Evolutionary conservation across 2,797 vertebrate species (phyloP), one percentile per base, ranked within the genome.

Genomic region (Pangasius mekongensis): DNA sequence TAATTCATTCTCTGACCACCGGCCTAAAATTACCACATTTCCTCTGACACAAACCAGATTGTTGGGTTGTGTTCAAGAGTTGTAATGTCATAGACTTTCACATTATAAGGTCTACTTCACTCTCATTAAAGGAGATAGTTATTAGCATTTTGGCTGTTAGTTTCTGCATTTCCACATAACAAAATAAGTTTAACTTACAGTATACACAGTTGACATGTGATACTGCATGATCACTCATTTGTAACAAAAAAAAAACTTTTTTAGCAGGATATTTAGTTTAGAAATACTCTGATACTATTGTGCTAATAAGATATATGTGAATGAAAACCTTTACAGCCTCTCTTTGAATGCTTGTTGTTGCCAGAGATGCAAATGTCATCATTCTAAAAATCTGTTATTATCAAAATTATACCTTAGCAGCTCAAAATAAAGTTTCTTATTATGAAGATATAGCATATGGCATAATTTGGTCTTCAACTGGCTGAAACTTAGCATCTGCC

Each of bases 21-120:
- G 62, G 36, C 60, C 66, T 85, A 62, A 64, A 89, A 82, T 16
- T 7, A 82, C n/a, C 76, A 18, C 20, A 14, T 64, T 73, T 52
- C 7, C 2, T 80, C 49, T 80, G 66, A 78, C 54, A 81, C 80
- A 33, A 22, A 62, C 11, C 86, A 49, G 36, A 82, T 69, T 39
- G 20, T 52, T 69, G 62, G 47, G 47, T 16, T 67, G 8, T 16
- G 16, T 52, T 87, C 24, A 74, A 20, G 47, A 56, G 2, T 13
- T n/a, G 16, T 20, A 66, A 83, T 83, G 16, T 49, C 1, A 39
- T 16, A 49, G 5, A 36, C 33, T 33, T 11, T 54, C 18, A 67
- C 14, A 67, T 80, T 33, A 81, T 13, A 52, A 14, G 22, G 20
- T 67, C 49, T 52, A 54, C 60, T 64, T 24, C 2, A 39, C 18